These are phyloP conservation scores for Zoanthus gigantus DNA, from an alignment of 92 coral and sea anemone genomes.

Conservation along the genomic window DNA sequence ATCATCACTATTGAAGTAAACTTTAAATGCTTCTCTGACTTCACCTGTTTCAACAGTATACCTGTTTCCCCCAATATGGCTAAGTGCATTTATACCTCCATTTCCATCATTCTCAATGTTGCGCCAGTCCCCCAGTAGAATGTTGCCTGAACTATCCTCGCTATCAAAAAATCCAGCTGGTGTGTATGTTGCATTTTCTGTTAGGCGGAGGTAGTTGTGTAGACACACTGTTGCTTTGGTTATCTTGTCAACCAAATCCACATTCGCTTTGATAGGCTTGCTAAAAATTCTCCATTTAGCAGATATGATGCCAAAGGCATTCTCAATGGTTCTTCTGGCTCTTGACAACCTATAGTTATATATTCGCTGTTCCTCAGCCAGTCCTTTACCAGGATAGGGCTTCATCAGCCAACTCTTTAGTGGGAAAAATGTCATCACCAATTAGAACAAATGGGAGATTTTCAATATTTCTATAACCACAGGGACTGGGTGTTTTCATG, in stretches of 20 bases:
- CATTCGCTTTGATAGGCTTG: constrained; percentile 15
- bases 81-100: constrained; percentile 30
- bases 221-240: background rate
- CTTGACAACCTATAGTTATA: constrained; percentile 1
- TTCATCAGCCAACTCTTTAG: constrained; percentile 46
- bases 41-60: constrained; percentile 46
- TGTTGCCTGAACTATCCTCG: constrained; percentile 43
- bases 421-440: constrained; percentile 41
- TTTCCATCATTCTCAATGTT: constrained; percentile 31
- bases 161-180: constrained; percentile 46
- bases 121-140: constrained; percentile 43
- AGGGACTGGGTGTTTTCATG: constrained; percentile 15
- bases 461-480: constrained; percentile 32
- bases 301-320: background rate
- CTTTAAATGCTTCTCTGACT: constrained; percentile 35
- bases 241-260: constrained; percentile 18
- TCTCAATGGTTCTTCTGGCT: too few species aligned
- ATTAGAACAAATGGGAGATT: constrained; percentile 21
- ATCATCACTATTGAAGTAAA: constrained; percentile 33
- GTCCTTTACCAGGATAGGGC: constrained; percentile 47
- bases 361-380: constrained; percentile 28
- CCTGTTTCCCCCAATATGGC: constrained; percentile 42
- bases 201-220: constrained; percentile 58
- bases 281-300: constrained; percentile 45
- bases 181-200: constrained; percentile 52